A percentile compares a stretch with the other conserved stretches of the same genome.
These are phyloP conservation scores for Oryzias dopingdopingensis DNA, from an alignment of 2,797 vertebrate species.

Conservation along the genomic window DNA sequence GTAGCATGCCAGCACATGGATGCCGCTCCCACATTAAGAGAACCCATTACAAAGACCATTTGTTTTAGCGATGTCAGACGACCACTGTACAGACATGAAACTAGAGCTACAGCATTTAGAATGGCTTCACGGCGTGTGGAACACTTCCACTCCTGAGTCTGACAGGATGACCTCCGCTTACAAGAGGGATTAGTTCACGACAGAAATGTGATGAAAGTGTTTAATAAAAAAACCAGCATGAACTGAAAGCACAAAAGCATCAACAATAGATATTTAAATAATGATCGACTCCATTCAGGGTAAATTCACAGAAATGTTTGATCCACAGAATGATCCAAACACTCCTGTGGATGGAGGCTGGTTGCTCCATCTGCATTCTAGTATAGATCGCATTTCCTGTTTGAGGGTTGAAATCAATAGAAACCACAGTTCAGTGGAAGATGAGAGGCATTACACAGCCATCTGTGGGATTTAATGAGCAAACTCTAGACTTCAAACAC, in stretches of 20 bases:
- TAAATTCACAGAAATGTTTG: slow-evolving; percentile 19
- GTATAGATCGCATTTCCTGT: slow-evolving; percentile 58
- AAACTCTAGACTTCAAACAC: slow-evolving; percentile 16
- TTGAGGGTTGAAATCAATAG: slow-evolving; percentile 53
- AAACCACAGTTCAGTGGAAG: slow-evolving; percentile 23
- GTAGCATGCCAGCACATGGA: slow-evolving; percentile 55
- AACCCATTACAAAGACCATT: slow-evolving; percentile 53
- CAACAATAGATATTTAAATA: too few relatives aligned
- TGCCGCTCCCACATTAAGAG: slow-evolving; percentile 66
- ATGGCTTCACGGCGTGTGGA: too few relatives aligned
- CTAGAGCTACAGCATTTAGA: not conserved
- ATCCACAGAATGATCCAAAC: slow-evolving; percentile 10
- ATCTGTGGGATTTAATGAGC: slow-evolving; percentile 25
- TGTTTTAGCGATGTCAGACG: slow-evolving; percentile 54
- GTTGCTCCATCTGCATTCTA: slow-evolving; percentile 38
- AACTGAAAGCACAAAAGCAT: too few relatives aligned
- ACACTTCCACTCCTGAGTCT: not conserved
- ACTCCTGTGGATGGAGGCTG: slow-evolving; percentile 22
- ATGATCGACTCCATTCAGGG: too few relatives aligned
- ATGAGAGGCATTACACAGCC: slow-evolving; percentile 23
- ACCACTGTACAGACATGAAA: slow-evolving; percentile 25
- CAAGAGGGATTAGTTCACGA: slow-evolving; percentile 6
- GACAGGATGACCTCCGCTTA: slow-evolving; percentile 5
- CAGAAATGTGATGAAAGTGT: not conserved
- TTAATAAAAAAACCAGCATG: not conserved